Conservation (phyloP, 2,888 invertebrate genomes). For the Eutolmus rufibarbis region DNA sequence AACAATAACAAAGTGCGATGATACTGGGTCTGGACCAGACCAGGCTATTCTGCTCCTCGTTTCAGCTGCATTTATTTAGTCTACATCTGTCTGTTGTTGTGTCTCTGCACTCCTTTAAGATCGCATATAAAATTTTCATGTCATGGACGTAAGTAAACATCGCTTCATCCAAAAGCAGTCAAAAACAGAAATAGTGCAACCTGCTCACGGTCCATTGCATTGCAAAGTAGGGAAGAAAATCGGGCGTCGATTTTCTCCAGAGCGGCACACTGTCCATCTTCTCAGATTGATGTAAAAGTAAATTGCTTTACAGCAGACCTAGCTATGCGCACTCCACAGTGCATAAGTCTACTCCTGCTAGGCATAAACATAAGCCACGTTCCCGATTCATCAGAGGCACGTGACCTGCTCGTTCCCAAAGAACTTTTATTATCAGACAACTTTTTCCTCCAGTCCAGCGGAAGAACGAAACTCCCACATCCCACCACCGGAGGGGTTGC, state of each 20-base stretch:
- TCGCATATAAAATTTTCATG: neutral
- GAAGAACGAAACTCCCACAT: neutral
- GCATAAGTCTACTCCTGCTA: neutral
- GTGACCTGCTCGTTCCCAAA: slow-evolving; percentile 1
- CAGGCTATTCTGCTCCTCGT: neutral
- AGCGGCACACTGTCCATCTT: neutral
- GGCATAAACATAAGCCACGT: slow-evolving; percentile 10
- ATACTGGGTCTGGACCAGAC: neutral
- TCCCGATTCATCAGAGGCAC: neutral
- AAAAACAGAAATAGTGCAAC: neutral
- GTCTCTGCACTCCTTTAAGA: neutral
- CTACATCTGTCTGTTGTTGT: neutral
- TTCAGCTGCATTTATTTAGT: neutral
- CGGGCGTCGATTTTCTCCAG: neutral
- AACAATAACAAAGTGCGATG: neutral
- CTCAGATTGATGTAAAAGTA: slow-evolving; percentile 17
- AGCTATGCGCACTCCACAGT: neutral
- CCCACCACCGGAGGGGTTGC: neutral
- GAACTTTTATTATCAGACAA: neutral
- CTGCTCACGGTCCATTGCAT: neutral
- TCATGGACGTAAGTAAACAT: neutral
- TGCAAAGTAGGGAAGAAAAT: neutral
- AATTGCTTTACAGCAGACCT: neutral
- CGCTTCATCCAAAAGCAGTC: neutral
- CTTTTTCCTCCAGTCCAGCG: neutral